Evolutionary conservation across 2,888 invertebrate genomes (phyloP), one percentile per base, ranked within the genome.

Genomic region (Hipparchia semele): DNA sequence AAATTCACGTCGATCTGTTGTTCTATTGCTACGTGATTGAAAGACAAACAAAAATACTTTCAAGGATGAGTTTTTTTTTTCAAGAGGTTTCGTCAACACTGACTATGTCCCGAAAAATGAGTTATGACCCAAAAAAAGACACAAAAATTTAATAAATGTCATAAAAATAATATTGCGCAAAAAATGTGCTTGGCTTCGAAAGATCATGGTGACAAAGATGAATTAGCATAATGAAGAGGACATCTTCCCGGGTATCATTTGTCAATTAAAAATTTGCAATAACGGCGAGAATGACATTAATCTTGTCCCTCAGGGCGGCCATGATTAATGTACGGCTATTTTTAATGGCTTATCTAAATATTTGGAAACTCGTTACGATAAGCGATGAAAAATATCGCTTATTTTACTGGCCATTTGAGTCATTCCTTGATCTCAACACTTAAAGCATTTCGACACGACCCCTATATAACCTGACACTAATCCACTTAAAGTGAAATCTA

Each of bases 251-350:
- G 49, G 62, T 68, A 72, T 72, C 68, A 53, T 68, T 72, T 72
- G 68, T 68, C 72, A 72, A 72, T 72, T 72, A 68, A 51, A 68
- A 68, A 59, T 72, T 69, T 10, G 23, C 49, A 61, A 53, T 39
- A 53, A 54, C 49, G 64, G 49, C 64, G 23, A 46, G 45, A 46
- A 13, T 58, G 46, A 58, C 58, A 46, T 13, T 59, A 49, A 68
- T 68, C 46, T 45, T 4, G 54, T 54, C 66, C 54, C 66, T 23
- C 45, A 45, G 39, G 66, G 45, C 4, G 39, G 39, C 2, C 54
- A 13, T 54, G 66, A 66, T 54, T 54, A 45, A 66, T 66, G 66
- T 45, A 13, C 10, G 23, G 13, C 39, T 45, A 54, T 54, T 66
- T 66, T 64, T 64, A 51, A 64, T 49, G 64, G 13, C n/a, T 12